Evolutionary conservation across 2,888 invertebrate species (phyloP), one percentile per base, ranked within the genome.

Genomic region (Cordilura impudica): DNA sequence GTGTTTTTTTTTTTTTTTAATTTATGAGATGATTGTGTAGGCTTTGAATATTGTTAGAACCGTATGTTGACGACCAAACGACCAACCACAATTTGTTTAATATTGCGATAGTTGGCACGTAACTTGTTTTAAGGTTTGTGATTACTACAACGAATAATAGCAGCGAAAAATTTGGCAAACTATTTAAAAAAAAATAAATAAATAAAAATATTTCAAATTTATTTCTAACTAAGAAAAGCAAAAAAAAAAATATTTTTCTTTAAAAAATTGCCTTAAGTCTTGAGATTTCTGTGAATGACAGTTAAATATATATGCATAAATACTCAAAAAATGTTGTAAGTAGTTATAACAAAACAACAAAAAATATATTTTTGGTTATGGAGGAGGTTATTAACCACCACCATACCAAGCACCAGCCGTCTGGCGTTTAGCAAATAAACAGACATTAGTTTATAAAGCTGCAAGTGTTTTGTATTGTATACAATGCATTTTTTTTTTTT

Each of bases 41-140:
- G 75, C 69, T 60, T 53, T 60, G 8, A 39, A 6, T 26, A 63
- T 26, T 26, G 21, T 45, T 63, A 63, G 23, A 43, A 23, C 29
- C 23, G 21, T 23, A 8, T 26, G 19, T 31, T 63, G 19, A 58
- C 53, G 65, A 61, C 60, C 35, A 53, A 61, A 47, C 26, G 54
- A 67, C 71, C 66, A 29, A 58, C 66, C 63, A 58, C 78, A 81
- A 81, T 72, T 78, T 78, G 66, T 66, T 70, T 78, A 54, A 53
- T 53, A 71, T 78, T 74, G 81, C 67, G 81, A 71, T 78, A 78
- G 76, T 76, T 82, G 83, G 84, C 85, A 84, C 84, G 84, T 84
- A 67, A 74, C 75, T 73, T 69, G 51, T 69, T 67, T 72, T 56
- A 63, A 49, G 67, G 61, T 61, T 61, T 63, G 54, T 56, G 63